Evolutionary conservation across 2,888 invertebrate genomes (phyloP), one percentile per base, ranked within the genome.

Genomic region (Plebejus melissa): DNA sequence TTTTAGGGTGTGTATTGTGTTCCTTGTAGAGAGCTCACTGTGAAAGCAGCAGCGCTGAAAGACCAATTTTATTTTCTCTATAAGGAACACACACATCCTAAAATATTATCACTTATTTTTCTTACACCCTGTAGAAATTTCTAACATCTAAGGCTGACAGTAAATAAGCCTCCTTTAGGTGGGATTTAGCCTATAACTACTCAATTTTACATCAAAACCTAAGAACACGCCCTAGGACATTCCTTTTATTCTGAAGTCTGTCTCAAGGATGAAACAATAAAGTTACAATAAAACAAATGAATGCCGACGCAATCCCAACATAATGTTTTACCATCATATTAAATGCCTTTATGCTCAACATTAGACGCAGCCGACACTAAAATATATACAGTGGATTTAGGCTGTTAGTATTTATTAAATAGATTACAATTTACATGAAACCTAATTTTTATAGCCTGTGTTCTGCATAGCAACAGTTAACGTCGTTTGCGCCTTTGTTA

Each of bases 271-370:
- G 1, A 65, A 65, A 65, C 65, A 65, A 32, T 65, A 65, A 65
- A 65, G 28, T 32, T 65, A 65, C 60, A 65, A 65, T 32, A 65
- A 65, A 65, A 32, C 65, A 65, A 32, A 65, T 65, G 65, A 65
- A 65, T 32, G 13, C 65, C 32, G 65, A 32, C 65, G 13, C 28
- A 60, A 60, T 60, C 60, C 60, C 60, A 65, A 7, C 58, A 22
- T 22, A 58, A 58, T 65, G 28, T 32, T 28, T 65, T 11, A 28
- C 11, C 11, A 65, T 65, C 60, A 65, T 32, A 65, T 28, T 11
- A 65, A 28, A 65, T 32, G 11, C 28, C 28, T 65, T 28, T 28
- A 65, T 65, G 60, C 32, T 28, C 60, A 9, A 65, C 60, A 28
- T 65, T 65, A 65, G 60, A 65, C 60, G 11, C 28, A 65, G 60